Percentiles rank a stretch among this genome's conserved stretches.
Conservation (phyloP, 2,113 vertebrate genomes). For the Pyrgilauda ruficollis region DNA sequence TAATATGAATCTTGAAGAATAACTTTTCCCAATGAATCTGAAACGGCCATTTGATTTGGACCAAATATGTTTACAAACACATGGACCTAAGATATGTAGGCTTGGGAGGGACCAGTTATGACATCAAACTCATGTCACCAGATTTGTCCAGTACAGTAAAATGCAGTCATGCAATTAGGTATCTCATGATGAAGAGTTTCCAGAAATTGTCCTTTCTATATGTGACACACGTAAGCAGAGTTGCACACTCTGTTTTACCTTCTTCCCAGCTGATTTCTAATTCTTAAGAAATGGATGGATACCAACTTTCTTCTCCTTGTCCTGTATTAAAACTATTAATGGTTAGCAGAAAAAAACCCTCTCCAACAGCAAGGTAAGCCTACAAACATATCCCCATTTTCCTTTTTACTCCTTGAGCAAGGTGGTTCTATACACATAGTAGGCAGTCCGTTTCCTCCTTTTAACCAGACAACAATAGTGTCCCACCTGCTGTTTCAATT, state of each 20-base stretch:
- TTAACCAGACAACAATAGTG: neutral
- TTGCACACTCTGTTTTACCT: neutral
- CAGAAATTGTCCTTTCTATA: neutral
- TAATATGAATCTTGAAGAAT: neutral
- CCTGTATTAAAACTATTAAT: neutral
- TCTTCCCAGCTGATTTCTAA: neutral
- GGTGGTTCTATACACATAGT: rapidly evolving
- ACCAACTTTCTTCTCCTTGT: neutral
- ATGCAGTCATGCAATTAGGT: neutral
- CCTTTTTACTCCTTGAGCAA: neutral
- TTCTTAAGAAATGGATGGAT: neutral
- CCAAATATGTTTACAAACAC: neutral
- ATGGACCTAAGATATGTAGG: rapidly evolving
- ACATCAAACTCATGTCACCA: neutral
- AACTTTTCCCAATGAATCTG: neutral
- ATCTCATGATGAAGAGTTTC: neutral
- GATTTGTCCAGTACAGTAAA: neutral
- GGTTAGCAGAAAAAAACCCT: neutral
- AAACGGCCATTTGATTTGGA: neutral
- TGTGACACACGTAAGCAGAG: neutral
- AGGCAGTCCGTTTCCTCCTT: neutral
- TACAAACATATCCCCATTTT: neutral
- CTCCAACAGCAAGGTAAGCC: neutral
- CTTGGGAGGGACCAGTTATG: neutral
- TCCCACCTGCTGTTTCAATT: neutral